Conservation (phyloP, 2,888 invertebrate species). For the Lordiphosa andalusiaca region DNA sequence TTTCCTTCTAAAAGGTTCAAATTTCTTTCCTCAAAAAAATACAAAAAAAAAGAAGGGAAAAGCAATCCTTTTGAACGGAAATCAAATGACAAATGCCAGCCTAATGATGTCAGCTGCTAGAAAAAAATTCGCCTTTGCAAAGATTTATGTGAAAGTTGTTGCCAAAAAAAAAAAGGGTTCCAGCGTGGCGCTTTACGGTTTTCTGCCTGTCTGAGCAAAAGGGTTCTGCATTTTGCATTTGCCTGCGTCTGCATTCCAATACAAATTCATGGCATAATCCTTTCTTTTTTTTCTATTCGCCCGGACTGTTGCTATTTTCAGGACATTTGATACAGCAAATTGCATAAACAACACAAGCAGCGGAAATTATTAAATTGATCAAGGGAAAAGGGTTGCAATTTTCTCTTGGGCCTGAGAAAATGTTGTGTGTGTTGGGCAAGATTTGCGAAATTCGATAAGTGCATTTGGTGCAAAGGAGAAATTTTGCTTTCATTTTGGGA, state of each 20-base stretch:
- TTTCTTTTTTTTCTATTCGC: constrained; percentile 43
- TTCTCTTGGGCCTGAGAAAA: constrained; percentile 29
- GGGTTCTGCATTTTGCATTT: constrained; percentile 36
- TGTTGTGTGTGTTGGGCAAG: background rate
- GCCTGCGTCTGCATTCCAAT: constrained; percentile 18
- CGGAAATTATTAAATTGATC: constrained; percentile 66
- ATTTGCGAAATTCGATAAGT: constrained; percentile 15
- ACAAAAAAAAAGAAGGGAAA: constrained; percentile 40
- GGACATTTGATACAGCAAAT: constrained; percentile 68
- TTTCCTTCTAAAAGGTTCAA: constrained; percentile 49
- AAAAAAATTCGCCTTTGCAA: constrained; percentile 31
- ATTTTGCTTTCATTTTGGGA: constrained; percentile 5
- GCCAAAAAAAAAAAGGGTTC: constrained; percentile 47
- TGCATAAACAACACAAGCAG: constrained; percentile 59
- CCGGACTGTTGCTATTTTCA: constrained; percentile 37
- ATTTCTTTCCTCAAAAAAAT: constrained; percentile 34
- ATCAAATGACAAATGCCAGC: constrained; percentile 63
- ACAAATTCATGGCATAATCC: constrained; percentile 59
- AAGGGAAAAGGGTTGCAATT: constrained; percentile 48
- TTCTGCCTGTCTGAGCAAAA: constrained; percentile 62
- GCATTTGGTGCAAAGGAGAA: background rate
- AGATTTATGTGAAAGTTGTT: constrained; percentile 62
- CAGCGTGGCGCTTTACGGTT: constrained; percentile 50
- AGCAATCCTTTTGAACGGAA: constrained; percentile 56
- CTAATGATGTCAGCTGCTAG: constrained; percentile 66